These are phyloP conservation scores for Datnioides undecimradiatus DNA, from an alignment of 2,113 vertebrate genomes.

Conservation along the genomic window DNA sequence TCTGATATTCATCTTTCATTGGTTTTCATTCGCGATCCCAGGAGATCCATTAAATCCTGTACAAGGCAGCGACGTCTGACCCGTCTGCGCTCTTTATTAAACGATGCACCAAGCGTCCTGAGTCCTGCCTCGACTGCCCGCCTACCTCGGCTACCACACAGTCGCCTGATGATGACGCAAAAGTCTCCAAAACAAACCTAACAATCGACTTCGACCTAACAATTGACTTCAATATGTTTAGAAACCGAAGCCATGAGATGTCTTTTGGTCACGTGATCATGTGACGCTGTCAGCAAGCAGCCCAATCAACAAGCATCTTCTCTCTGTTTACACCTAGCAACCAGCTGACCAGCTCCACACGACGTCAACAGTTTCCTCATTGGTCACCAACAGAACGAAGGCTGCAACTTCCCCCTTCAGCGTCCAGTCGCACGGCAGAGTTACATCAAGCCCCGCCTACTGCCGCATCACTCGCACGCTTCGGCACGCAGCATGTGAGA, in stretches of 20 bases:
- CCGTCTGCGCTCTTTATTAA: conserved; percentile 24
- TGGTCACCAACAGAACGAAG: background rate
- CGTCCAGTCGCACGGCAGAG: background rate
- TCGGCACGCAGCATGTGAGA: background rate
- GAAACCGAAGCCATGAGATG: too few relatives aligned
- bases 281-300: background rate
- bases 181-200: background rate
- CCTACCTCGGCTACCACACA: too few relatives aligned
- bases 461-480: background rate
- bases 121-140: background rate
- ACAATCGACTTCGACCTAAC: too few relatives aligned
- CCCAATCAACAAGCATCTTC: background rate
- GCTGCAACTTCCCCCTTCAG: background rate
- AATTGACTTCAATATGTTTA: background rate
- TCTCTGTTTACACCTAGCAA: background rate
- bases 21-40: conserved; percentile 4
- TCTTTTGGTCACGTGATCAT: too few relatives aligned
- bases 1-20: too few relatives aligned
- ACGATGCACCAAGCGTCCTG: conserved; percentile 13
- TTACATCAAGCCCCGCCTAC: background rate
- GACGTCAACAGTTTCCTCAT: too few relatives aligned
- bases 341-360: too few relatives aligned
- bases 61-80: conserved; percentile 4
- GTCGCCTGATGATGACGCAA: background rate
- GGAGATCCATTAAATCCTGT: background rate